Percentiles rank a stretch among this genome's conserved stretches.
phyloP scores from a whole-genome alignment of 2,888 invertebrate genomes.

The Drosophila borborema region DNA sequence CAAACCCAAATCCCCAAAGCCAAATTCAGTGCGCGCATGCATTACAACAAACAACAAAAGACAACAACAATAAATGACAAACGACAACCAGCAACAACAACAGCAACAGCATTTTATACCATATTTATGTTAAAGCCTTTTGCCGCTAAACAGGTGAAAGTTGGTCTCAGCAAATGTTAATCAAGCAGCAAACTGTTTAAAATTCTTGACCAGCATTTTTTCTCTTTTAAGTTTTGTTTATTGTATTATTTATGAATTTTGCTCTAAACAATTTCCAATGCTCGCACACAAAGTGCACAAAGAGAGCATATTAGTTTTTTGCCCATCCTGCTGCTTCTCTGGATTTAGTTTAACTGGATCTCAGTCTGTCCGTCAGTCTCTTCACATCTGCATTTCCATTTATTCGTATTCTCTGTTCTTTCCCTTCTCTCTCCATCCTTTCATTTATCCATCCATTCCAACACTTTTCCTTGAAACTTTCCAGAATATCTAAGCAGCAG shows the following conservation, averaged over 20 bases:
- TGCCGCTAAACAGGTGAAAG: conserved; percentile 78
- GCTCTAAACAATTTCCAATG: conserved; percentile 11
- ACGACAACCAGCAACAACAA: background rate
- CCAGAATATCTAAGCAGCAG: background rate
- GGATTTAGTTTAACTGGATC: background rate
- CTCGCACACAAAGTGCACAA: background rate
- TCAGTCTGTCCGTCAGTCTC: background rate
- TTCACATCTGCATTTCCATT: background rate
- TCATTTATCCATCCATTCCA: background rate
- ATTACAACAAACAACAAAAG: conserved; percentile 19
- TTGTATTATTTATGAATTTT: conserved; percentile 41
- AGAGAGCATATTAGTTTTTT: background rate
- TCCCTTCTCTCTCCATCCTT: background rate
- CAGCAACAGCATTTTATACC: conserved; percentile 59
- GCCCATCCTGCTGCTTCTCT: background rate
- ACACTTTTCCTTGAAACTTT: too few species aligned
- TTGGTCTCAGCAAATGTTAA: conserved; percentile 58
- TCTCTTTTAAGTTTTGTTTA: conserved; percentile 19
- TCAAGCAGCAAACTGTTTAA: conserved; percentile 53
- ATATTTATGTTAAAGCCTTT: conserved; percentile 73
- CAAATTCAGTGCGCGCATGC: conserved; percentile 36
- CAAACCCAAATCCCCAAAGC: conserved; percentile 27
- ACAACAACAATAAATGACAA: conserved; percentile 6
- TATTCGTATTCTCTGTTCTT: background rate
- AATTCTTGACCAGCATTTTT: conserved; percentile 62